phyloP scores from a whole-genome alignment of 2,113 vertebrate species.

The Podarcis cretensis region DNA sequence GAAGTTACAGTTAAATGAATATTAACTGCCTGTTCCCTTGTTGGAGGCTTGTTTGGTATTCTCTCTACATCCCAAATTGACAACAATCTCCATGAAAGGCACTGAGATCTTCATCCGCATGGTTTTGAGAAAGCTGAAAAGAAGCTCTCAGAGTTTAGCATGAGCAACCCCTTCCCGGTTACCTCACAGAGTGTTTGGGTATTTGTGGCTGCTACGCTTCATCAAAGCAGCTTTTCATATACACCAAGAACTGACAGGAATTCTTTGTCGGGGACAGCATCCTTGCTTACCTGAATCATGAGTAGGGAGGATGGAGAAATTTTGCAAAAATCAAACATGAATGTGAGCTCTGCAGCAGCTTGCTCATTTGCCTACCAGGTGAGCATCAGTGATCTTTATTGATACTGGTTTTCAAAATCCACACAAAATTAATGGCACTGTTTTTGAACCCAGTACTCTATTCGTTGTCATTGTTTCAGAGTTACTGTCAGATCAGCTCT shows the following conservation, averaged over 20 bases:
- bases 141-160: constrained; percentile 3
- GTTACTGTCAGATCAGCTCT: no score
- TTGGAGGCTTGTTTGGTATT: constrained; percentile 5
- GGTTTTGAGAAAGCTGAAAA: constrained; percentile 26
- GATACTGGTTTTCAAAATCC: no score
- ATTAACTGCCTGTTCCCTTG: background rate
- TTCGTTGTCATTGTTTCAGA: no score
- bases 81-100: background rate
- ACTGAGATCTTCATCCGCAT: background rate
- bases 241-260: constrained; percentile 24
- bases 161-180: constrained; percentile 4
- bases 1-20: constrained; percentile 18
- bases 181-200: constrained; percentile 1
- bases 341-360: background rate
- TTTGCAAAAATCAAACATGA: background rate
- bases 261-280: constrained; percentile 56
- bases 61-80: constrained; percentile 3
- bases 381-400: no score
- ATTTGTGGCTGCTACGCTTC: constrained; percentile 38
- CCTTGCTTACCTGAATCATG: constrained; percentile 56
- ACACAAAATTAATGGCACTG: no score
- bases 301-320: background rate
- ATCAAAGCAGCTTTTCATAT: constrained; percentile 51
- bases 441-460: no score
- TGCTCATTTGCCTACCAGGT: no score